phyloP scores from a whole-genome alignment of 2,888 invertebrate species.

The Boloria euphrosyne region DNA sequence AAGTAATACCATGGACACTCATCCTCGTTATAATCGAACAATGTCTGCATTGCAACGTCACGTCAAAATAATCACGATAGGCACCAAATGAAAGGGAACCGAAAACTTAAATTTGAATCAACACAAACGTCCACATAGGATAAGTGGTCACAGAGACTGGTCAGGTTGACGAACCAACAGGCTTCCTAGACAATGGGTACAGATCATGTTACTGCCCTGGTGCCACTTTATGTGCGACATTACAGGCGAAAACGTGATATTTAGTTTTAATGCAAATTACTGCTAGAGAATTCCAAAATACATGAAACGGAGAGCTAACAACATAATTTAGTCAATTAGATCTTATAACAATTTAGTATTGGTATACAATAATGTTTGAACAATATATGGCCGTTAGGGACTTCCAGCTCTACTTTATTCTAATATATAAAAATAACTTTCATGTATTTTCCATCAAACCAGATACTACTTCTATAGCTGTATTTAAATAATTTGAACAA shows the following conservation, averaged over 20 bases:
- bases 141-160: conserved; percentile 71
- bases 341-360: no score
- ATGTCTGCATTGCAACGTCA: conserved; percentile 57
- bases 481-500: no score
- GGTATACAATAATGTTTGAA: no score
- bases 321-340: no score
- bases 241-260: conserved; percentile 60
- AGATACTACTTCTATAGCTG: no score
- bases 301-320: no score
- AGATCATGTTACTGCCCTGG: conserved; percentile 62
- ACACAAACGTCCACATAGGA: conserved; percentile 68
- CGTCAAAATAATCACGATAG: conserved; percentile 49
- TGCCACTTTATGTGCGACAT: conserved; percentile 64
- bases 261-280: neutral
- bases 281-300: neutral
- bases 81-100: conserved; percentile 55
- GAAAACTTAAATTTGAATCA: conserved; percentile 37
- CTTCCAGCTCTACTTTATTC: no score
- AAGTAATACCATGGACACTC: conserved; percentile 81
- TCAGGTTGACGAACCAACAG: conserved; percentile 70
- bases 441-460: no score
- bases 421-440: no score
- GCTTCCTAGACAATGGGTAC: conserved; percentile 58
- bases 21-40: conserved; percentile 69
- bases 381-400: no score